These are phyloP conservation scores for Pristionchus mayeri DNA, from an alignment of 2,888 invertebrate species.

Conservation along the genomic window DNA sequence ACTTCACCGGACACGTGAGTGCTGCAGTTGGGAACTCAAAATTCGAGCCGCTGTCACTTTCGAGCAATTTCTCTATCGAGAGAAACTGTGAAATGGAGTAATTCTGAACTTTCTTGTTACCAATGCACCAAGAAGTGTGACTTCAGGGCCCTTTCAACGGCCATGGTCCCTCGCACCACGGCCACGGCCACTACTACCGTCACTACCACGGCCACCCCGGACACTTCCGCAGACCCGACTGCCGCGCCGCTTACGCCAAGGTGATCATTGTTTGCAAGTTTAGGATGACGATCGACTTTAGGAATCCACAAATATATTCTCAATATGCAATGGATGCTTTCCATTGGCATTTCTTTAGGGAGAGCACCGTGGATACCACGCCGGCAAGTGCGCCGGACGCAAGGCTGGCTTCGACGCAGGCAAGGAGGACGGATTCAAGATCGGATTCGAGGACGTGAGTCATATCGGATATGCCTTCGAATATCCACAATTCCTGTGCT, in stretches of 20 bases:
- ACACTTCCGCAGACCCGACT: not conserved
- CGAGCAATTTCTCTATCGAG: no score
- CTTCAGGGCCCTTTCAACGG: no score
- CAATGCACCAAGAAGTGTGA: no score
- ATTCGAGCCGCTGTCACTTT: no score
- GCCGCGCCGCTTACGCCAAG: constrained; percentile 7
- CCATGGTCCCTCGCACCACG: not conserved
- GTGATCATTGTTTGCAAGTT: no score
- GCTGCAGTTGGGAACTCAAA: no score
- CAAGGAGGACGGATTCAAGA: not conserved
- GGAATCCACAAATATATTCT: no score
- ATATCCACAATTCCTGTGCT: no score
- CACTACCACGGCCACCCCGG: not conserved
- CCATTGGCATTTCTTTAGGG: not conserved
- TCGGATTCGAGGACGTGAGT: not conserved
- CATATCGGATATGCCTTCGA: no score
- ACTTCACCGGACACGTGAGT: no score
- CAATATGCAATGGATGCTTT: not conserved
- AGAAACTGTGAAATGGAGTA: no score
- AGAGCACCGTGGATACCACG: not conserved
- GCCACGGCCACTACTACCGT: not conserved
- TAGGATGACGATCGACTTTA: not conserved
- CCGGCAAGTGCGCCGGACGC: constrained; percentile 9
- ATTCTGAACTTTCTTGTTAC: no score
- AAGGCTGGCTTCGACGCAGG: not conserved